These are phyloP conservation scores for Buceros bicornis DNA, from an alignment of 2,797 vertebrate genomes.

Conservation along the genomic window DNA sequence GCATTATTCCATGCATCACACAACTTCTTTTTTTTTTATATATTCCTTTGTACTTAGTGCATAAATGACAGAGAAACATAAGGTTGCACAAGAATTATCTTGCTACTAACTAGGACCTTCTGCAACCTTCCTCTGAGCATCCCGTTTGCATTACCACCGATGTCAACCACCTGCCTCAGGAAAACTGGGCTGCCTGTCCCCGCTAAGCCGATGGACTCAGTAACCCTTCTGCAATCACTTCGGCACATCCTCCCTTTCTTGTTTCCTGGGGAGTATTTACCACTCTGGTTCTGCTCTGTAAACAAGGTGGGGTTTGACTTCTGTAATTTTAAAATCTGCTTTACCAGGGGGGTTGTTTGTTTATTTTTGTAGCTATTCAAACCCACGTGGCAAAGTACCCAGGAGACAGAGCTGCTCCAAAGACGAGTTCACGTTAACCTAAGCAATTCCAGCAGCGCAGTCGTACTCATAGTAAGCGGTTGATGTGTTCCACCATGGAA, in stretches of 20 bases:
- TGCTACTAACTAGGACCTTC: not conserved
- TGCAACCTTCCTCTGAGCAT: not conserved
- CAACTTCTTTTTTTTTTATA: not conserved
- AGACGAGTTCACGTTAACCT: not conserved
- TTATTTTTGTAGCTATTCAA: not conserved
- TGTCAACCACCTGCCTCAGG: not conserved
- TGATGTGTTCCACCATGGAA: not conserved
- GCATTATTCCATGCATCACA: rapidly evolving
- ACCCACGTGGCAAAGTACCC: not conserved
- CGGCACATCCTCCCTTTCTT: not conserved
- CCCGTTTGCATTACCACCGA: not conserved
- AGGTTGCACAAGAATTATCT: not conserved
- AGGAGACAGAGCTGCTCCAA: not conserved
- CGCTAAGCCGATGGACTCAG: not conserved
- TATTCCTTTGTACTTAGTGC: not conserved
- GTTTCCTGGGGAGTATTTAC: not conserved
- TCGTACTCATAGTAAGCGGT: rapidly evolving
- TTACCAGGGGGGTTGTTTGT: not conserved
- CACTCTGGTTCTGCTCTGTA: not conserved
- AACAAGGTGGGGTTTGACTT: not conserved
- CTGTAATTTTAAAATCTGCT: not conserved
- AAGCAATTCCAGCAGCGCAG: not conserved
- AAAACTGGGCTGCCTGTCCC: not conserved
- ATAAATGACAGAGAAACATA: not conserved
- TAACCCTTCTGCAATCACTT: not conserved